Base-by-base conservation (phyloP, 2,113 vertebrate genomes). In the Galemys pyrenaicus region DNA sequence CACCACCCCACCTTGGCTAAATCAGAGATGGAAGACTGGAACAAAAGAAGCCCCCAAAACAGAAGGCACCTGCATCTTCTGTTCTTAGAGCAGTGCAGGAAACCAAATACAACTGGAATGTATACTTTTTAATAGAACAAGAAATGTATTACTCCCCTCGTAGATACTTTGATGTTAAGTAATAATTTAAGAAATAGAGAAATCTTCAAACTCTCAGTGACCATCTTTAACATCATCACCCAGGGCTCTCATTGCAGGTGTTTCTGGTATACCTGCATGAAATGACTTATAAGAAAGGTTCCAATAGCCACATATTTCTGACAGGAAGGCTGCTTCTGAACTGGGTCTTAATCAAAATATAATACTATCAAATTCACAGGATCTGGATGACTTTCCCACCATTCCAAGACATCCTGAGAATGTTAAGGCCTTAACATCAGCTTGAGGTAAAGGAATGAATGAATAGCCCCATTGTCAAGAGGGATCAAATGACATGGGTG, bases 381-480 rank as follows among this genome's bases (percentile, higher is more conserved):
- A 99, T 99, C 98, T 99, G 99, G 97, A 99, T 99, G 96, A 99
- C 99, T 97, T 99, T 99, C 62, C 98, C 96, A 1, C 99, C 98
- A 30, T 98, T 99, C 99, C 98, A 98, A 96, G 98, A 99, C 96
- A 99, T 99, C 97, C 99, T 98, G 81, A 99, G 98, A 97, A 99
- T 99, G 95, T 98, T 98, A 97, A 99, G 98, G 94, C 99, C 96
- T 99, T 99, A 92, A 98, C 99, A 97, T 99, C 99, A 60, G 98
- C 99, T 95, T 99, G 98, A 77, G 98, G 98, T 97, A 99, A 99
- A 54, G 98, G 99, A 98, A 71, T 10, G 68, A 39, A 35, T 99
- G 97, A 99, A 98, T 82, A 99, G 98, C 58, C 99, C 98, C 37
- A 98, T 99, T 89, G 99, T 99, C 98, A 99, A 98, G 98, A 99